Base-by-base conservation (phyloP, 2,888 invertebrate genomes). In the Thereva nobilitata region DNA sequence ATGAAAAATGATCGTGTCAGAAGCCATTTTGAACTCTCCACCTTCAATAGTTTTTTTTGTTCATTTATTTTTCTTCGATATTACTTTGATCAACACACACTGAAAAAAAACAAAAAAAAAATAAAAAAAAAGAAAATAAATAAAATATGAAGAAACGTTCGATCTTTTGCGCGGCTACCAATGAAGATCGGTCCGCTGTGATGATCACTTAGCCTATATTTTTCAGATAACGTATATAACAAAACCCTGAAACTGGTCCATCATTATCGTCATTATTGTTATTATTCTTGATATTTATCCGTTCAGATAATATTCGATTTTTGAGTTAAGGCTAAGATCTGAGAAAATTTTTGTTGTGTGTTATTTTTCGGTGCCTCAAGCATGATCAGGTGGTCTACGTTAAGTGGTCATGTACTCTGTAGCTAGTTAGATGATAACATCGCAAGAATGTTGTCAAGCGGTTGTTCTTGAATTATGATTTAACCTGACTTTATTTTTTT, bases 1-100 rank as follows among this genome's bases (percentile, higher is more conserved):
- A 64, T 64, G 64, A 64, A 54, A 64, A 64, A 64, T 64, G 64
- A 45, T 64, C 64, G 54, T 55, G 64, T 64, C 47, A 54, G 64
- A 23, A 64, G 54, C 64, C 64, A 64, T 64, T 55, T 64, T 64
- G 55, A 54, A 54, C 5, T 55, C 34, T 54, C 40, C 47, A 40
- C 47, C 37, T 42, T 45, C 45, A 44, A 54, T 64, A 4, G 44
- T 50, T 10, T 61, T 47, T n/a, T 37, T 23, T 44, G 10, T n/a
- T 23, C 23, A 23, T 23, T 23, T 23, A 23, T 50, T 61, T 61
- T 61, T 50, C 61, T 12, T 23, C 50, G 50, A 61, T 50, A 61
- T 38, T 41, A 9, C 23, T 23, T 23, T 23, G 23, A 23, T 23
- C 23, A 23, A 23, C 23, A 23, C 23, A 23, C 23, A 23, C 23